Evolutionary conservation across 2,888 invertebrate species (phyloP), one percentile per base, ranked within the genome.

Genomic region (Acrobasis suavella): DNA sequence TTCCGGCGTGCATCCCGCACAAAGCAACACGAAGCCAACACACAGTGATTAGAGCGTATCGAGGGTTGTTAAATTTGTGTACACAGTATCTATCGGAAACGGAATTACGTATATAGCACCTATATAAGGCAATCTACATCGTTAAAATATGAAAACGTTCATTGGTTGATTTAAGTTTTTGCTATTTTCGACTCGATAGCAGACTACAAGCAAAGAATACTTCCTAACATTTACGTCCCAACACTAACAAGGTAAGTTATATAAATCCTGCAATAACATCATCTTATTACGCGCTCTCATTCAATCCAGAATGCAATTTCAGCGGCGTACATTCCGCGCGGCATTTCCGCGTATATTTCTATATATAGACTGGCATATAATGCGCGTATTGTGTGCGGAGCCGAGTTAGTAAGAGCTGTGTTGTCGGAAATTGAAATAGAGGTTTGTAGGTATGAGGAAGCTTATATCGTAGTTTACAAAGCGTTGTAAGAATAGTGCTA

Each of bases 321-420:
- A 7, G 42, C 42, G 42, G 7, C 42, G 42, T 42, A 42, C 12
- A 9, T 42, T 2, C 42, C 10, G 10, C 10, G 14, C 42, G 14
- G 2, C 10, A 12, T 12, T 42, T 12, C 42, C 10, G 12, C 42
- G 32, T 32, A 32, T 7, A 42, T 14, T 42, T 42, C 42, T 2
- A 12, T 8, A 5, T 12, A 5, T 1, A 3, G 42, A 38, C 38
- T n/a, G 15, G 55, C 12, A 38, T n/a, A 15, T 55, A 55, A 55
- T 55, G 55, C 55, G 55, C 15, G 38, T 38, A 38, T 55, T 55
- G 55, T 55, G 38, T 38, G 54, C 38, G 55, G 9, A 7, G 15
- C 37, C 38, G 16, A 39, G 55, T 39, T 39, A 15, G 38, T 38
- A 17, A 38, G 46, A 17, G 42, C 16, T 8, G 39, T 39, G 39